Conservation (phyloP, 2,888 invertebrate species). For the Napeogenes inachia region DNA sequence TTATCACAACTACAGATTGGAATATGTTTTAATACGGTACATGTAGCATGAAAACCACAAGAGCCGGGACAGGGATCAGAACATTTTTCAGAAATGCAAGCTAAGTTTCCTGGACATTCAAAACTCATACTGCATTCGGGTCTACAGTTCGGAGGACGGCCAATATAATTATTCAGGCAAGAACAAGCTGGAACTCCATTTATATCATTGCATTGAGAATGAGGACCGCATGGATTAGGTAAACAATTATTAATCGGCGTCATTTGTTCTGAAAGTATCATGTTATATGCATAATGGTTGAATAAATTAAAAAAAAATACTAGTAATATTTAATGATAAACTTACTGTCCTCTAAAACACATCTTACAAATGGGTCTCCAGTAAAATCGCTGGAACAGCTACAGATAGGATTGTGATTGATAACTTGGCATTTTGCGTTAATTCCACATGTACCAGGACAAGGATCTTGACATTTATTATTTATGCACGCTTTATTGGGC, state of each 20-base stretch:
- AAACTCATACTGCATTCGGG: slow-evolving; percentile 86
- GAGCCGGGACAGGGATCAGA: slow-evolving; percentile 85
- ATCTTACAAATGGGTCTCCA: slow-evolving; percentile 88
- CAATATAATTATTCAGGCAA: slow-evolving; percentile 84
- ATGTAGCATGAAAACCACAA: slow-evolving; percentile 84
- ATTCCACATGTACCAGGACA: slow-evolving; percentile 86
- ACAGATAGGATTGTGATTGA: slow-evolving; percentile 88
- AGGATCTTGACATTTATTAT: slow-evolving; percentile 86
- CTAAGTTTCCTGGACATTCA: slow-evolving; percentile 84
- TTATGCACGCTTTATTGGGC: slow-evolving; percentile 85
- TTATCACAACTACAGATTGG: slow-evolving; percentile 85
- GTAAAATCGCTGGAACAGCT: slow-evolving; percentile 82
- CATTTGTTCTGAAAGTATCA: slow-evolving; percentile 57
- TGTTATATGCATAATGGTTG: slow-evolving; percentile 16
- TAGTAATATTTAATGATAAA: slow-evolving; percentile 31
- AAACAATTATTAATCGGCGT: slow-evolving; percentile 78
- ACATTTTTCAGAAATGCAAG: slow-evolving; percentile 84
- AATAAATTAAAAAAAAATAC: slow-evolving; percentile 13
- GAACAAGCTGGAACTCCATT: slow-evolving; percentile 84
- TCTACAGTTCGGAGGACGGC: slow-evolving; percentile 87
- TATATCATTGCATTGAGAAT: slow-evolving; percentile 83
- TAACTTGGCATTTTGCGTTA: slow-evolving; percentile 86
- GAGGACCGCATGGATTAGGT: slow-evolving; percentile 87
- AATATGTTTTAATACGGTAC: slow-evolving; percentile 83
- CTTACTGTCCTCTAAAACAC: slow-evolving; percentile 81